phyloP scores from a whole-genome alignment of 2,888 invertebrate genomes.

The Parascotia fuliginaria region DNA sequence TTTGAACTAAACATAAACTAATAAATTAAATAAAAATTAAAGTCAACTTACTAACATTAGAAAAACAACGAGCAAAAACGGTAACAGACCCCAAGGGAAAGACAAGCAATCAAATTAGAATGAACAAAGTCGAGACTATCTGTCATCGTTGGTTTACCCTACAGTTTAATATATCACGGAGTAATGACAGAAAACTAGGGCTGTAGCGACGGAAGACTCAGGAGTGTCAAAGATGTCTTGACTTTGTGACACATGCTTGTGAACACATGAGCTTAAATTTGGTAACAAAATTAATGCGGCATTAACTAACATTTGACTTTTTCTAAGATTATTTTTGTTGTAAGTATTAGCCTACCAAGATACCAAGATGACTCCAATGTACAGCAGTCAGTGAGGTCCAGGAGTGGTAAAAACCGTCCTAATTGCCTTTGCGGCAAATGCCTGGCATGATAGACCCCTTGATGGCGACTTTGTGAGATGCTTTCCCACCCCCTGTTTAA shows the following conservation, averaged over 20 bases:
- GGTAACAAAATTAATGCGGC: not conserved
- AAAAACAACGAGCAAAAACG: constrained; percentile 36
- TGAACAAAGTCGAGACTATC: constrained; percentile 63
- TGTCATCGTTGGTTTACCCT: constrained; percentile 60
- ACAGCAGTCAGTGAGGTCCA: too few species aligned
- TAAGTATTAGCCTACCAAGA: too few species aligned
- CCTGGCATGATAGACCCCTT: too few species aligned
- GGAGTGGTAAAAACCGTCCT: too few species aligned
- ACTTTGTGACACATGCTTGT: constrained; percentile 24
- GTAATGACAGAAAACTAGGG: constrained; percentile 60
- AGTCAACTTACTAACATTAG: constrained; percentile 10
- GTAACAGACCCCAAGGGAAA: constrained; percentile 31
- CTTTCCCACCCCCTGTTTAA: too few species aligned
- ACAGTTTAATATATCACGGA: constrained; percentile 53
- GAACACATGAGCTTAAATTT: constrained; percentile 17
- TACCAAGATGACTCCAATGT: too few species aligned
- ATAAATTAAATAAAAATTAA: constrained; percentile 26
- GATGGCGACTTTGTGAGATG: too few species aligned
- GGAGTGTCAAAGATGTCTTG: constrained; percentile 32
- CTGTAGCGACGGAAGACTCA: constrained; percentile 34
- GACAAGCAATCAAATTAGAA: constrained; percentile 67
- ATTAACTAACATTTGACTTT: too few species aligned
- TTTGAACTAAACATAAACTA: not conserved
- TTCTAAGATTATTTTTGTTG: too few species aligned
- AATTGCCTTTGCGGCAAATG: too few species aligned